Base-by-base conservation (phyloP, 2,113 vertebrate species). In the Podilymbus podiceps region DNA sequence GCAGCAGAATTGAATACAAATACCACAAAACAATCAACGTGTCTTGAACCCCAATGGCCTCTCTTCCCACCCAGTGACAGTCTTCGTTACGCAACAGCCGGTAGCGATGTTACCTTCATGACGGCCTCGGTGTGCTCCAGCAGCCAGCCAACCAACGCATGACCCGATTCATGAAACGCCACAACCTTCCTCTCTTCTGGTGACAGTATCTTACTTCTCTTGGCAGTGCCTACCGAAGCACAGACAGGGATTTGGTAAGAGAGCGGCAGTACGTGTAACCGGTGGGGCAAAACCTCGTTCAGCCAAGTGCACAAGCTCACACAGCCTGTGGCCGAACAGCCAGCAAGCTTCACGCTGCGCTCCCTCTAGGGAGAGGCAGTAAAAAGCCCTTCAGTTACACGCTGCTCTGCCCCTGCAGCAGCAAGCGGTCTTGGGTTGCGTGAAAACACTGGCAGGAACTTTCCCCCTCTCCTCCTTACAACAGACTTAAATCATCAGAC, bases 91-190 rank as follows among this genome's bases (percentile, higher is more conserved):
- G 3, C 42, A 30, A 4, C 3, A 44, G 20, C 46, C 28, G 67
- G 53, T 15, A 12, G 18, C 0, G 4, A 8, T 28, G 42, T 85
- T 98, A 99, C 99, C 99, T 99, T 99, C 99, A 99, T 98, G 78
- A 99, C 99, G 0, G 99, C 99, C 86, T 99, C 99, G 0, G 99
- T 99, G 97, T 99, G 99, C 90, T 99, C 99, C 64, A 99, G 98
- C 78, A 99, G 97, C 99, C 99, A 99, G 75, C 99, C 99, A 0
- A 99, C 99, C 68, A 99, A 74, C 1, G 98, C 99, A 0, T 99
- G 99, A 42, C 99, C 99, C 0, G 99, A 99, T 59, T 99, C 99
- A 0, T 99, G 99, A 73, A 99, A 99, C 0, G 99, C 99, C 28
- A 99, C 98, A 5, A 99, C 97, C 92, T 97, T 98, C 97, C 98